Evolutionary conservation across 2,113 vertebrate species (phyloP).

Genomic region (Lepidothrix coronata): DNA sequence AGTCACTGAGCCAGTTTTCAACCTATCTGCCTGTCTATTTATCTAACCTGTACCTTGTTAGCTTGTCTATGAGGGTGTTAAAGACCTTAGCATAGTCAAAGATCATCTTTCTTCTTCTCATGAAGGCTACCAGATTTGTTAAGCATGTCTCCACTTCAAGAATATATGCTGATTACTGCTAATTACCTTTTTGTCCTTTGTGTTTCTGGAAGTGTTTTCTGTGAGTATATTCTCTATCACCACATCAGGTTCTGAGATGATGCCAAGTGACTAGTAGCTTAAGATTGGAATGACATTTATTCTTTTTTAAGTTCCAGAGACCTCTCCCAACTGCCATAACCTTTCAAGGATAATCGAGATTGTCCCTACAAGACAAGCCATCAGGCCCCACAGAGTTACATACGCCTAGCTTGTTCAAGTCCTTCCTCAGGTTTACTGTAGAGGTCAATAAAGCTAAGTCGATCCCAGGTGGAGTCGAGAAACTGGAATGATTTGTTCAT

Average conservation of each 20-base stretch:
- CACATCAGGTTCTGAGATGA: not conserved
- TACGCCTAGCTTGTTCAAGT: not conserved
- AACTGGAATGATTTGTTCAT: too few relatives aligned
- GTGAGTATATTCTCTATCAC: not conserved
- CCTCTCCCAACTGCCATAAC: fast-evolving
- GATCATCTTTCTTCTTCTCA: not conserved
- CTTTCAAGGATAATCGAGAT: not conserved
- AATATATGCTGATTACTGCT: not conserved
- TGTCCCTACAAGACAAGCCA: not conserved
- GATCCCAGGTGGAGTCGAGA: too few relatives aligned
- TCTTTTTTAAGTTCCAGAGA: not conserved
- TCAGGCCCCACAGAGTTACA: fast-evolving
- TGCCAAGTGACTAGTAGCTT: not conserved
- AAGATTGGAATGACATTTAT: not conserved
- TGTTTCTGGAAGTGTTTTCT: not conserved
- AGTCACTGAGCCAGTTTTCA: not conserved
- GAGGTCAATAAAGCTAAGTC: too few relatives aligned
- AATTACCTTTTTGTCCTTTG: not conserved
- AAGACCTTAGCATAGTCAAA: not conserved
- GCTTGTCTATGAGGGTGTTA: not conserved
- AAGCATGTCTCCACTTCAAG: not conserved
- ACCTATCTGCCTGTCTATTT: not conserved
- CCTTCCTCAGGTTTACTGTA: not conserved
- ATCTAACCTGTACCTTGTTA: not conserved
- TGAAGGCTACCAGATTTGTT: not conserved